Base-by-base conservation (phyloP, 2,797 vertebrate species). In the Lindbergichthys nudifrons region DNA sequence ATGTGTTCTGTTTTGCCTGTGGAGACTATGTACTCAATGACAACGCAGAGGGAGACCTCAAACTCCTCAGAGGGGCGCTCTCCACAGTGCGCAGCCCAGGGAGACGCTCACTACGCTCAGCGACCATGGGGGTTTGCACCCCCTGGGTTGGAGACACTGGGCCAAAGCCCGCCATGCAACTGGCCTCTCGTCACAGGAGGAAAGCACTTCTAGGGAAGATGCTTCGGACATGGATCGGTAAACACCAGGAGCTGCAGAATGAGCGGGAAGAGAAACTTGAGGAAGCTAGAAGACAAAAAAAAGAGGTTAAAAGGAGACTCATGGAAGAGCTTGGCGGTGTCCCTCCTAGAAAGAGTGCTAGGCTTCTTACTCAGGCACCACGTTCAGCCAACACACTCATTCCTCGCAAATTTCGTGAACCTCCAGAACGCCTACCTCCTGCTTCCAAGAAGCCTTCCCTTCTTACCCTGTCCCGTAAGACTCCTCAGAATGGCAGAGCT, bases 21-120 rank as follows among this genome's bases (percentile, higher is more conserved):
- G 95, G 97, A 80, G 98, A 99, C 88, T 99, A 98, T 23, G 98
- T 98, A 59, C 95, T 99, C 72, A 99, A 99, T 15, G 98, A 99
- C 87, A 99, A 99, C 57, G 96, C 96, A 0, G 97, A 98, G 86
- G 98, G 98, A 1, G 98, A 99, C 90, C 92, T 99, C 80, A 98
- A 97, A 86, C 95, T 99, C 90, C 96, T 99, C 75, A 93, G 98
- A 66, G 97, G 97, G 71, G 96, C 97, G 0, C 96, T 99, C 73
- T 96, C 95, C 23, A 98, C 97, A 0, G 96, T 99, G 51, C 92
- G 92, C 56, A 95, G 94, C 65, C 95, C 95, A 30, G 95, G 94
- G 1, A 94, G 96, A 4, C 95, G 98, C 76, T 96, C 96, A 0
- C 91, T 99, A 77, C 96, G 98, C n/a, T 99, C 97, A 0, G 93